These are phyloP conservation scores for Ceyx margarethae DNA, from an alignment of 2,113 vertebrate species.

Conservation along the genomic window DNA sequence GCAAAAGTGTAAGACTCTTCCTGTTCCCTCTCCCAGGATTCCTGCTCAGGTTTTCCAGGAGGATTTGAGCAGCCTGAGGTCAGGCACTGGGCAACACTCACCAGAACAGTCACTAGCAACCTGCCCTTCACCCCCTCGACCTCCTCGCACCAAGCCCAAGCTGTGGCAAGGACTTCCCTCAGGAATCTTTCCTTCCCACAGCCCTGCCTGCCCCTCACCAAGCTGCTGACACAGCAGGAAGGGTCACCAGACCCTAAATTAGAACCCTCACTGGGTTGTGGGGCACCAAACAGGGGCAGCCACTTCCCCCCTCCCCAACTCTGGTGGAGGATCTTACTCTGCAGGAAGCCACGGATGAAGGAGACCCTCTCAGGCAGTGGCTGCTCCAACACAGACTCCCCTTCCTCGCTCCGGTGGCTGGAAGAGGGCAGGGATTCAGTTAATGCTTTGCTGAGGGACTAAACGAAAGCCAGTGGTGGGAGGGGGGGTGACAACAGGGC, in stretches of 20 bases:
- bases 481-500: too few species aligned
- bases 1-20: background rate
- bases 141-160: background rate
- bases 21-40: background rate
- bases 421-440: background rate
- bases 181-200: background rate
- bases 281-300: background rate
- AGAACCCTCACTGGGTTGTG: too few species aligned
- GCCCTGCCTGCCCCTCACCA: background rate
- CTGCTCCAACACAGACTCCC: slow-evolving; percentile 35
- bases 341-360: slow-evolving; percentile 78
- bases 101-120: background rate
- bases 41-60: background rate
- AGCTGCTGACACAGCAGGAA: fast-evolving
- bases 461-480: background rate
- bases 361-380: slow-evolving; percentile 70
- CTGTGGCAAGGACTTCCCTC: background rate
- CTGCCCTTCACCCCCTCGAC: background rate
- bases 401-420: slow-evolving; percentile 78
- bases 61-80: background rate
- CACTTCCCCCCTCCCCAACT: background rate
- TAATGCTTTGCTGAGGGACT: background rate
- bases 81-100: background rate
- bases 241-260: background rate
- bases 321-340: slow-evolving; percentile 75